Evolutionary conservation across 2,113 vertebrate species (phyloP).

Genomic region (Pungitius pungitius): DNA sequence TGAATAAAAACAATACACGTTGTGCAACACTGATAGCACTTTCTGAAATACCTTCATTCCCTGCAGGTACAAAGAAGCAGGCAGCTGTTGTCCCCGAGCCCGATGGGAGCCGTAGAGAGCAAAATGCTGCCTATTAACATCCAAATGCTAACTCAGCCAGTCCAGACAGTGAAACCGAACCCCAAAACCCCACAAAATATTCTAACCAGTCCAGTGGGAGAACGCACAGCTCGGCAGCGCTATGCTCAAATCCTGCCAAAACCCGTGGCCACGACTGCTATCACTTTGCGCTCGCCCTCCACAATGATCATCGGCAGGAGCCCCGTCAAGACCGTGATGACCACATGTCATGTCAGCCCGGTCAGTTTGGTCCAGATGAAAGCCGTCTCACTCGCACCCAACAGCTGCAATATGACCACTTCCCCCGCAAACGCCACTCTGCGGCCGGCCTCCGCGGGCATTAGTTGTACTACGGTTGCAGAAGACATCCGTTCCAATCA

Average conservation of each 20-base stretch:
- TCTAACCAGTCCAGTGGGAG: slow-evolving; percentile 86
- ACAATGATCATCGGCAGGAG: slow-evolving; percentile 94
- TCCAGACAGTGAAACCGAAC: slow-evolving; percentile 91
- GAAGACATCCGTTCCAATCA: slow-evolving; percentile 82
- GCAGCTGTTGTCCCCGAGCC: slow-evolving; percentile 91
- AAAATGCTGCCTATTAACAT: slow-evolving; percentile 95
- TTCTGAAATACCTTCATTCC: slow-evolving; percentile 18
- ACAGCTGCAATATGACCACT: slow-evolving; percentile 70
- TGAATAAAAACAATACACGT: not conserved
- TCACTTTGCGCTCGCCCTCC: slow-evolving; percentile 92
- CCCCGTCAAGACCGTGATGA: slow-evolving; percentile 94
- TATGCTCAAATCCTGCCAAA: slow-evolving; percentile 97
- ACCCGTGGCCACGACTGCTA: slow-evolving; percentile 86
- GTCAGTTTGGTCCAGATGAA: slow-evolving; percentile 97
- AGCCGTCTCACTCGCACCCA: slow-evolving; percentile 90
- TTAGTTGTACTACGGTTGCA: slow-evolving; percentile 63
- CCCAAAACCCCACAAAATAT: slow-evolving; percentile 90
- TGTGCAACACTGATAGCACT: not conserved
- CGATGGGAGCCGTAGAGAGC: slow-evolving; percentile 86
- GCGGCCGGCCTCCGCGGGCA: slow-evolving; percentile 84
- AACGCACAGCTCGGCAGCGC: slow-evolving; percentile 91
- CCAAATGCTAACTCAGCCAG: slow-evolving; percentile 94
- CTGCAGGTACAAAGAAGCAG: slow-evolving; percentile 88
- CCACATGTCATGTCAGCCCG: slow-evolving; percentile 90
- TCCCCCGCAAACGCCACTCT: slow-evolving; percentile 76